Evolutionary conservation across 1,140 invertebrate species (phyloP).

Genomic region (Drosophila sturtevanti): DNA sequence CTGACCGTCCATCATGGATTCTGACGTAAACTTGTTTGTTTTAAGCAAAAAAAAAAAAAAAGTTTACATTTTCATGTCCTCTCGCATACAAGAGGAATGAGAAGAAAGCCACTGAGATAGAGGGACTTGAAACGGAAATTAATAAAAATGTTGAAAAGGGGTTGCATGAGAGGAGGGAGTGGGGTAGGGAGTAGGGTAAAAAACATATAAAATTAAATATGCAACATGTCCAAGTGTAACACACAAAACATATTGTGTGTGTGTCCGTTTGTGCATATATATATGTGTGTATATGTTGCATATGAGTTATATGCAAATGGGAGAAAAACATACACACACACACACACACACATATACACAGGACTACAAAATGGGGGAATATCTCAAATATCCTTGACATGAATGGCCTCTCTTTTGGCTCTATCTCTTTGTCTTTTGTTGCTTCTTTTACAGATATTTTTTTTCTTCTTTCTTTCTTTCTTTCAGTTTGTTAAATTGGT

Average conservation of each 20-base stretch:
- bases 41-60: constrained; percentile 13
- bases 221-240: constrained; percentile 10
- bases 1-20: constrained; percentile 8
- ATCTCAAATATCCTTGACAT: constrained; percentile 10
- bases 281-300: not conserved
- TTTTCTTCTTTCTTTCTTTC: not conserved
- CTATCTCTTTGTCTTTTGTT: not conserved
- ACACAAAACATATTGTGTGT: constrained; percentile 3
- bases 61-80: constrained; percentile 8
- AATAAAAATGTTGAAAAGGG: constrained; percentile 12
- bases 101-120: not conserved
- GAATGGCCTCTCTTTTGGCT: not conserved
- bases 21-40: constrained; percentile 8
- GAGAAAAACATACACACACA: not conserved
- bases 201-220: constrained; percentile 13
- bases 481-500: constrained; percentile 32
- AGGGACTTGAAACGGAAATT: constrained; percentile 17
- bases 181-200: not conserved
- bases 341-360: not conserved
- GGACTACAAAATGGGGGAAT: not conserved
- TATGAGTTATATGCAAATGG: constrained; percentile 13
- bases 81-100: not conserved
- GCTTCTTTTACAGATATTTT: not conserved
- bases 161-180: not conserved
- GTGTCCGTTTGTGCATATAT: not conserved